Evolutionary conservation across 2,113 vertebrate species (phyloP).

Genomic region (Gopherus evgoodei): DNA sequence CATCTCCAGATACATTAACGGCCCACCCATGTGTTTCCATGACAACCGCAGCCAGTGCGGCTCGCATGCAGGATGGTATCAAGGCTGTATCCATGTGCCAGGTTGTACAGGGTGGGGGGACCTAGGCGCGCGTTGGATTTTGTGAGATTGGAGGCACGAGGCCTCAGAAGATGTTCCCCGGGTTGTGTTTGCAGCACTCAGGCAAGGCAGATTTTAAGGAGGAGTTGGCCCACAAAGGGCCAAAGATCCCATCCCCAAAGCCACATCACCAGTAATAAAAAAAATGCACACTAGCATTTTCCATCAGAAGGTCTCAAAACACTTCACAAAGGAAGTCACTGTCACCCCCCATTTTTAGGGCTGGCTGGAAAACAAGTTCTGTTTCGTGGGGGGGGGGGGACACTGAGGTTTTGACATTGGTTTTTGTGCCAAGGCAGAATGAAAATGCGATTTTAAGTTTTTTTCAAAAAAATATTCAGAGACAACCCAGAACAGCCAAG

Average conservation of each 20-base stretch:
- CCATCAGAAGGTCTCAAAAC: no score
- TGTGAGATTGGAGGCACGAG: not conserved
- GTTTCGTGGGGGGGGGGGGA: accelerated
- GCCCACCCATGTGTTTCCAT: accelerated
- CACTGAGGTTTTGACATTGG: not conserved
- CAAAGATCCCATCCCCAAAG: not conserved
- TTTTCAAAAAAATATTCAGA: no score
- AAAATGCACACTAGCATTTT: not conserved
- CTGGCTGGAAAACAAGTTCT: not conserved
- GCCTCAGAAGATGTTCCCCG: no score
- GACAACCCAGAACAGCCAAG: not conserved
- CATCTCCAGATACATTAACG: accelerated
- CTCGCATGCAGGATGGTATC: not conserved
- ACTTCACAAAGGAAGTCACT: not conserved
- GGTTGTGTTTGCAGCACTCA: not conserved
- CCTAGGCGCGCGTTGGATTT: not conserved
- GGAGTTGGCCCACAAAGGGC: not conserved
- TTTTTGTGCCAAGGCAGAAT: not conserved
- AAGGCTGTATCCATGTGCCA: not conserved
- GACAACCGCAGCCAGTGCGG: not conserved
- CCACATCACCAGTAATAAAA: not conserved
- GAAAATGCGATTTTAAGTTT: not conserved
- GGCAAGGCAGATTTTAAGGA: not conserved
- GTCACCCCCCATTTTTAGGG: not conserved
- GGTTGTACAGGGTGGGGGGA: not conserved